Evolutionary conservation across 2,113 vertebrate genomes (phyloP).

Genomic region (Lates calcarifer): DNA sequence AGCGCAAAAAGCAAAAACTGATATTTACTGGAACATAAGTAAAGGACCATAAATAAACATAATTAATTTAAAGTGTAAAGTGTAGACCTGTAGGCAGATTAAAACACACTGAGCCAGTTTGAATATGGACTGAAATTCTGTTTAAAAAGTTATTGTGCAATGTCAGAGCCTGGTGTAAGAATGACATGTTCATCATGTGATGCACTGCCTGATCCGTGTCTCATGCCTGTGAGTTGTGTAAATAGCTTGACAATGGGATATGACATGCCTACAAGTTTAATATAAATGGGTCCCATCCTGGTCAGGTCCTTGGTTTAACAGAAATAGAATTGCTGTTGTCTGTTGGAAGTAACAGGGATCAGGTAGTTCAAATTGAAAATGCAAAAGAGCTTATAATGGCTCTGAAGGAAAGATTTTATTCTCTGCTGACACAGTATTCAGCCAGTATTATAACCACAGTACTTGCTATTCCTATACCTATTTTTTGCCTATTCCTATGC

Average conservation of each 20-base stretch:
- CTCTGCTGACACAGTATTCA: neutral
- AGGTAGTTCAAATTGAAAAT: neutral
- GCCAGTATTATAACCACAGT: neutral
- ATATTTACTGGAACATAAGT: too few relatives aligned
- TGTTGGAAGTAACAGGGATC: neutral
- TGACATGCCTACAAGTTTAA: neutral
- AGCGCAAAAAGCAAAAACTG: too few relatives aligned
- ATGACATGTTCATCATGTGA: conserved; percentile 54
- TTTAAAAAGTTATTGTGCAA: conserved; percentile 5
- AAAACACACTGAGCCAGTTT: neutral
- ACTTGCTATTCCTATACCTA: too few relatives aligned
- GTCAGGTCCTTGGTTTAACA: neutral
- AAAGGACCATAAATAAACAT: too few relatives aligned
- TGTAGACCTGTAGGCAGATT: neutral
- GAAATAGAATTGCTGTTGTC: neutral
- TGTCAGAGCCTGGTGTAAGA: neutral
- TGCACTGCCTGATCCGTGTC: conserved; percentile 25
- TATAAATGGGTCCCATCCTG: neutral
- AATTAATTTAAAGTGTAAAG: too few relatives aligned
- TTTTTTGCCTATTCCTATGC: neutral
- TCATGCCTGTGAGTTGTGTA: conserved; percentile 36
- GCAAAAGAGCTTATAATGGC: neutral
- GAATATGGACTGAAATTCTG: neutral
- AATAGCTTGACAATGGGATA: conserved; percentile 14
- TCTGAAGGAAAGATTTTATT: neutral